Evolutionary conservation across 2,888 invertebrate species (phyloP), one percentile per base, ranked within the genome.

Genomic region (Tinea semifulvella): DNA sequence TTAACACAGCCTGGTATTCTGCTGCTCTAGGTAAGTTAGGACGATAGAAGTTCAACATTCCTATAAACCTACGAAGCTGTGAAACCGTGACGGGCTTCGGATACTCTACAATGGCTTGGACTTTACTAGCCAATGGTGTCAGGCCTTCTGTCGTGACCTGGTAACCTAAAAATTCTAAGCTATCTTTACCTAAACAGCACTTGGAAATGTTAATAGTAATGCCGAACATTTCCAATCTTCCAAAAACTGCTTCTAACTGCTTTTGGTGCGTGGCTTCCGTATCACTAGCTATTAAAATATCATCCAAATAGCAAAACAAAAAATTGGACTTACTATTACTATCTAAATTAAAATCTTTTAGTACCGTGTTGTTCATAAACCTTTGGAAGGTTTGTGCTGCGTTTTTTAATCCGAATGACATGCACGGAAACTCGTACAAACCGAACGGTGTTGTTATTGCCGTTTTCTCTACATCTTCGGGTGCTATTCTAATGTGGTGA

Each of bases 381-480:
- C 60, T 36, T 44, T 64, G 62, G 46, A 53, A 61, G 1, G 60
- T 58, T 43, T 58, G 57, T 1, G 53, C 56, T 0, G 63, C 60
- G 36, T 63, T 65, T 8, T 22, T 22, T 1, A 67, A 47, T 1
- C 62, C 63, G 31, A 58, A 63, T 1, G 55, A 48, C 62, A 65
- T 60, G 1, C 46, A 8, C 1, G n/a, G n/a, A n/a, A n/a, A n/a
- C n/a, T n/a, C n/a, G n/a, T n/a, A n/a, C n/a, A n/a, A n/a, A n/a
- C n/a, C n/a, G n/a, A n/a, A n/a, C n/a, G n/a, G n/a, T n/a, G n/a
- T n/a, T n/a, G n/a, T n/a, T n/a, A n/a, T n/a, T 22, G 25, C 25
- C 25, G 25, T 22, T 22, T 22, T 22, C 25, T 22, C 25, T 22
- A 22, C 25, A 8, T 22, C 25, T 8, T 22, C 25, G 8, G 25